Evolutionary conservation across 1,140 invertebrate species (phyloP), one percentile per base, ranked within the genome.

Genomic region (Scaptomyza pallida): DNA sequence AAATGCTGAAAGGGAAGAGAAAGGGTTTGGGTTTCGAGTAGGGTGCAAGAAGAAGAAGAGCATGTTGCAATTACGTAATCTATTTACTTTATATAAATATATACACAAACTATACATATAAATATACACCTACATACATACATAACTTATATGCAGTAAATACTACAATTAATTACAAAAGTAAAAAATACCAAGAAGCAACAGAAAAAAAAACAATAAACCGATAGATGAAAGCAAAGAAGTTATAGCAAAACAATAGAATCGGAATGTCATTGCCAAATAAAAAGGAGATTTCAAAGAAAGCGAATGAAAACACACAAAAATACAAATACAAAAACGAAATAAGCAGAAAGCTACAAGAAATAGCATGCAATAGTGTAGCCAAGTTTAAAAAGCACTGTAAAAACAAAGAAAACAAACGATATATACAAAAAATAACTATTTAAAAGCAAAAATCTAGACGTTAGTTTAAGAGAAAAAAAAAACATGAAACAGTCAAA

Each of bases 31-130:
- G 61, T n/a, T n/a, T n/a, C 30, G 21, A 43, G 51, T 6, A 43
- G 19, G 60, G 15, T 43, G 40, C 30, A 15, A 5, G 33, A 50
- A 57, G 33, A 61, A 55, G 74, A 83, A 68, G 63, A 50, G 54
- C 64, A 65, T 86, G 77, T 85, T 85, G 77, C 77, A 85, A 85
- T 86, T 85, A 86, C 81, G 81, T 85, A 85, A 85, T 86, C 77
- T 85, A 85, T 86, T 85, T 85, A 85, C 81, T 85, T 85, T 85
- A 85, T 78, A 86, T 69, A 77, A 57, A 81, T 65, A 81, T 67
- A 79, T 76, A 75, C 65, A 83, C 56, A 55, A 54, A 71, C 37
- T 78, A 75, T 83, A 79, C 63, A 71, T 59, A 75, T 79, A 79
- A 68, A 75, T 79, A 79, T 68, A 79, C n/a, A n/a, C n/a, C n/a